These are phyloP conservation scores for Argya squamiceps DNA, from an alignment of 2,797 vertebrate genomes.

Conservation along the genomic window DNA sequence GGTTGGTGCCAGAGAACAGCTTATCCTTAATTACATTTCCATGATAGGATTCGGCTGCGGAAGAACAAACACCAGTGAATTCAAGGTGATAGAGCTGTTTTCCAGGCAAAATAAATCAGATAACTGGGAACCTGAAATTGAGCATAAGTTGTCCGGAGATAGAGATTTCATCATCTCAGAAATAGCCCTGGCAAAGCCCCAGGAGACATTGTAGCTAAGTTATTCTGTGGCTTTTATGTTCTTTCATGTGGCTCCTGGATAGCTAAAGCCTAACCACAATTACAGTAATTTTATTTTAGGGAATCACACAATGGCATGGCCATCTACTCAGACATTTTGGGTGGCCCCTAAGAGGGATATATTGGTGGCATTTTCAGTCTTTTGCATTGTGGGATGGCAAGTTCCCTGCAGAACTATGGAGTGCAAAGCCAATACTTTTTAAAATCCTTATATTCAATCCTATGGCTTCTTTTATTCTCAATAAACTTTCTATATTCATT, in stretches of 20 bases:
- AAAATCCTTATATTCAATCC: neutral
- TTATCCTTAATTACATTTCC: conserved; percentile 44
- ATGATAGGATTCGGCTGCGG: neutral
- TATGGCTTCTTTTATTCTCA: neutral
- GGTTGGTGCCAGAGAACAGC: conserved; percentile 1
- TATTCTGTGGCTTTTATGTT: conserved; percentile 65
- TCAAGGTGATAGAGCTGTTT: conserved; percentile 9
- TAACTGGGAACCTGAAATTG: neutral
- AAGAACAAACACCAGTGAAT: conserved; percentile 26
- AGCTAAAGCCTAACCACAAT: conserved; percentile 59
- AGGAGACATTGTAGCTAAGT: conserved; percentile 53
- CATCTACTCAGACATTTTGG: conserved; percentile 62
- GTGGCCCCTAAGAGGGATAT: conserved; percentile 59
- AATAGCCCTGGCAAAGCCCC: conserved; percentile 53
- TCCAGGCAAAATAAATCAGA: conserved; percentile 19
- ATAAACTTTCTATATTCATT: neutral
- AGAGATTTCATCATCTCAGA: conserved; percentile 60
- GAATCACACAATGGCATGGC: conserved; percentile 51
- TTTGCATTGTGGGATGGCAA: conserved; percentile 5
- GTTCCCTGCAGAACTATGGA: conserved; percentile 7
- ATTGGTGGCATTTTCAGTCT: conserved; percentile 53
- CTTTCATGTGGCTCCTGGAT: conserved; percentile 64
- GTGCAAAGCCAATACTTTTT: neutral
- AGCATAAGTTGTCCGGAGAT: conserved; percentile 22
- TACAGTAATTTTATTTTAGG: conserved; percentile 68